phyloP scores from a whole-genome alignment of 2,113 vertebrate genomes.

The Etia nguti region DNA sequence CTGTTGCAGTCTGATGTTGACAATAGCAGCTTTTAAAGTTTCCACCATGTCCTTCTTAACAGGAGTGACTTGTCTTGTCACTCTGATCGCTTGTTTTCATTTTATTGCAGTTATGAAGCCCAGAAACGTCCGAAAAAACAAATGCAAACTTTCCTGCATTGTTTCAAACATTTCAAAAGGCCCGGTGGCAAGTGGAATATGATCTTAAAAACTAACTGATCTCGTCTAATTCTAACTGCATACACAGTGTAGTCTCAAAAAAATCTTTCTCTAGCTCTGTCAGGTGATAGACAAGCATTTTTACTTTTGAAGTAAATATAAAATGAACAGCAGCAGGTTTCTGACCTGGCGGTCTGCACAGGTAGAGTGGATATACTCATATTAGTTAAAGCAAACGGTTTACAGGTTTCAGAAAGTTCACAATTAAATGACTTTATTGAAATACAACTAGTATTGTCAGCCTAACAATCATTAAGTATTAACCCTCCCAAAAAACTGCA shows the following conservation, averaged over 20 bases:
- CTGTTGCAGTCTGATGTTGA: neutral
- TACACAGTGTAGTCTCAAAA: neutral
- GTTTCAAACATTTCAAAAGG: neutral
- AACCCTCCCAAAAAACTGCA: neutral
- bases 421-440: too few species aligned
- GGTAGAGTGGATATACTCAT: neutral
- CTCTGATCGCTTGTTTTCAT: neutral
- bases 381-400: neutral
- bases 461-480: neutral
- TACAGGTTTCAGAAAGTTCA: neutral
- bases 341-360: neutral
- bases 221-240: neutral
- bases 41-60: neutral
- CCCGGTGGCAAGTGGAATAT: fast-evolving
- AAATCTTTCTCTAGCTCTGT: neutral
- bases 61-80: neutral
- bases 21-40: neutral
- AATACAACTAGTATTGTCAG: neutral
- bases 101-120: neutral
- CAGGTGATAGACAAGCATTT: neutral
- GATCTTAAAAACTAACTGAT: neutral
- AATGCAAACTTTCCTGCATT: neutral
- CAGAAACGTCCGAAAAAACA: neutral
- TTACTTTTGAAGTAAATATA: neutral
- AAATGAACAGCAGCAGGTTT: neutral